Base-by-base conservation (phyloP, 2,797 vertebrate genomes). In the Microctenopoma steveboyesi region DNA sequence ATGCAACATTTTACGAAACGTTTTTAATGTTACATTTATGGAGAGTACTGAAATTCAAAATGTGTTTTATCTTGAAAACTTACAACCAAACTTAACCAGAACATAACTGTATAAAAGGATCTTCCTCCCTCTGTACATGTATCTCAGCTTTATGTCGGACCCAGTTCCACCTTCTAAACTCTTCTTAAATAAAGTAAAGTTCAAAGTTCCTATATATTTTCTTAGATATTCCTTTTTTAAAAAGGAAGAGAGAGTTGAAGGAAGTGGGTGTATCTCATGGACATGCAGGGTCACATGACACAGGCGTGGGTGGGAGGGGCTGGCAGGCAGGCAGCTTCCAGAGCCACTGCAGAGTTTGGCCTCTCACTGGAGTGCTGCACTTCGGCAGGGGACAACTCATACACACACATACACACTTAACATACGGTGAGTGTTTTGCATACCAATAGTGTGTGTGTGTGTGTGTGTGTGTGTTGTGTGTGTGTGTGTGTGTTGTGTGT, bases 241-340 rank as follows among this genome's bases (percentile, higher is more conserved):
- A 18, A 18, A 18, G 18, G 18, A 18, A 18, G 18, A 18, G 18
- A 18, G 18, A 18, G 18, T 18, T 18, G 39, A 53, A 89, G 86
- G 89, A 92, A 88, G 80, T 90, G 84, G 89, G 89, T 10, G 89
- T 89, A 65, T 81, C 82, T 69, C 70, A 57, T 66, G 76, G 69
- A 63, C 18, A 39, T 79, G 74, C 69, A 50, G 83, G 78, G 90
- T 94, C 92, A 94, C 88, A 88, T 94, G 93, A 91, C 86, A 54
- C 85, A 52, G 64, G 75, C 48, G 61, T 69, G 83, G 72, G 82
- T 89, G 82, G 90, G 86, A 81, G 88, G 90, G 18, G 18, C 18
- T 18, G 86, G 68, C 69, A 35, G 74, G 45, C 81, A 28, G 77
- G 58, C 73, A 84, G 83, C 79, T 87, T 84, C 84, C 84, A 87